These are phyloP conservation scores for Bradypodion ventrale DNA, from an alignment of 2,797 vertebrate species.

Conservation along the genomic window DNA sequence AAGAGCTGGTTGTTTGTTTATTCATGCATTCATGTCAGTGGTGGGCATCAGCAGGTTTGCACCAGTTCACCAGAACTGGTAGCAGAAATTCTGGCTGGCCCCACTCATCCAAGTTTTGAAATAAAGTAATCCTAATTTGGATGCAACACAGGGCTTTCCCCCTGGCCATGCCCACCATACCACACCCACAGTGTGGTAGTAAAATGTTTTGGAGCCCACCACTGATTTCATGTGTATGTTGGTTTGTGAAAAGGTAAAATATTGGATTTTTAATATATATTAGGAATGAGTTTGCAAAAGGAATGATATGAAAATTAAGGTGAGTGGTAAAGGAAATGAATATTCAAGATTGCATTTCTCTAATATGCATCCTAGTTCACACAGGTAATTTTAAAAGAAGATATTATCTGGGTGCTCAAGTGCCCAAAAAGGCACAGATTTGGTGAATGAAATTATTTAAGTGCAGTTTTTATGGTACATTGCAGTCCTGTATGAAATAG, in stretches of 20 bases:
- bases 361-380: background rate
- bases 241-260: background rate
- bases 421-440: background rate
- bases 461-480: no score
- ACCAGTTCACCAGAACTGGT: no score
- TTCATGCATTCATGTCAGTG: no score
- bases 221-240: background rate
- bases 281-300: background rate
- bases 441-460: background rate
- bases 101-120: no score
- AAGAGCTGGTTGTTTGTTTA: no score
- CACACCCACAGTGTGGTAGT: no score
- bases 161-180: no score
- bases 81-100: no score
- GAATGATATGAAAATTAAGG: background rate
- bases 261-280: background rate
- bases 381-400: background rate
- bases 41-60: no score
- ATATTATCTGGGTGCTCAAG: background rate
- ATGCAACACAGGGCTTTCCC: no score
- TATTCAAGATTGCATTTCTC: background rate
- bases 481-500: background rate
- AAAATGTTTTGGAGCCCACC: no score
- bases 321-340: background rate
- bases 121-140: no score